A percentile compares a stretch with the other conserved stretches of the same genome.
Evolutionary conservation across 2,113 vertebrate species (phyloP).

Genomic region (Hemiscyllium ocellatum): DNA sequence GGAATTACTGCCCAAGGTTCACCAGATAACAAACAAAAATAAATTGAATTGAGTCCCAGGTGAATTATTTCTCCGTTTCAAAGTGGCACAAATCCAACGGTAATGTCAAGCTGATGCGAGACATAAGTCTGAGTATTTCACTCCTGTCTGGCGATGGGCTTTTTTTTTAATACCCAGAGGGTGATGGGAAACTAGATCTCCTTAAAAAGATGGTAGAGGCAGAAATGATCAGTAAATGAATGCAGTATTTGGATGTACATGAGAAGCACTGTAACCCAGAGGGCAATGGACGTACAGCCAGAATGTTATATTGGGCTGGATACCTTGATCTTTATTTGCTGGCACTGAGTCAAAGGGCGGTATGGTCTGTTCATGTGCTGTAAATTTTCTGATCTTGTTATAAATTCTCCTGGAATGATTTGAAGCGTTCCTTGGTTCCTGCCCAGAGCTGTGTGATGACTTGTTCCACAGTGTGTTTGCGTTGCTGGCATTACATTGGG

Average conservation of each 20-base stretch:
- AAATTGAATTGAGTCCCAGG: neutral
- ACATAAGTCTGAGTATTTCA: neutral
- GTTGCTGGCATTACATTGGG: neutral
- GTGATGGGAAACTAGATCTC: no score
- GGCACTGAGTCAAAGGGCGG: no score
- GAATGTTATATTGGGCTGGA: no score
- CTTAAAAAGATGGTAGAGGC: no score
- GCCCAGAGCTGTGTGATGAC: neutral
- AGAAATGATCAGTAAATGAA: no score
- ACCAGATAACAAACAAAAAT: neutral
- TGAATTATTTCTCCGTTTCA: neutral
- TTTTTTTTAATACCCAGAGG: no score
- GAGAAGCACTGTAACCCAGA: no score
- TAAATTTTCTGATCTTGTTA: neutral
- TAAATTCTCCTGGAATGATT: neutral
- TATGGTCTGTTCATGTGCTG: no score
- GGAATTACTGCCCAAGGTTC: neutral
- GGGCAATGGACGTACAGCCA: no score
- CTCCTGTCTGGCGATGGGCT: neutral
- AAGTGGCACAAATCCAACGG: neutral
- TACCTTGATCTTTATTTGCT: no score
- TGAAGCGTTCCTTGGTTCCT: neutral
- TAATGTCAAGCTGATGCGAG: neutral
- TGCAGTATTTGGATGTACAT: no score
- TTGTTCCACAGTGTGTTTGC: neutral